Conservation (phyloP, 2,888 invertebrate species). For the Panzeria rudis region DNA sequence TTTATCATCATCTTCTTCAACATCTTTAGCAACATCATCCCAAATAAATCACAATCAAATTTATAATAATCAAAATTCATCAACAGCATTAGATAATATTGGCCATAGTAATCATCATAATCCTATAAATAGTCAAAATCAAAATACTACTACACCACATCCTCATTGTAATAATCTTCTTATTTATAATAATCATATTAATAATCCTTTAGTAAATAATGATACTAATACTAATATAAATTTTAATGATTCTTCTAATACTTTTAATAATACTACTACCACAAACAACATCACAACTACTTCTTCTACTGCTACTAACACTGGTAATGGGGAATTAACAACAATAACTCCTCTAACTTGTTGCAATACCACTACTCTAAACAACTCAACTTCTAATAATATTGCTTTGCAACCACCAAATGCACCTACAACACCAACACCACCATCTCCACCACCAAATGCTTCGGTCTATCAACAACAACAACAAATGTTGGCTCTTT, state of each 20-base stretch:
- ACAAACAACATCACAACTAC: slow-evolving; percentile 53
- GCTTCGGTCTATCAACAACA: slow-evolving; percentile 76
- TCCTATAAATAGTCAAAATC: slow-evolving; percentile 62
- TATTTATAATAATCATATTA: slow-evolving; percentile 66
- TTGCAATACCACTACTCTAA: slow-evolving; percentile 60
- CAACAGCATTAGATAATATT: slow-evolving; percentile 69
- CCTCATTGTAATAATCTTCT: slow-evolving; percentile 58
- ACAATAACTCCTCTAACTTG: slow-evolving; percentile 40
- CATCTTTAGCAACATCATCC: slow-evolving; percentile 64
- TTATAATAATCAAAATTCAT: slow-evolving; percentile 71
- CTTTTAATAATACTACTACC: slow-evolving; percentile 69
- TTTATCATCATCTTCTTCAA: slow-evolving; percentile 69
- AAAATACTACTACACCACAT: slow-evolving; percentile 46
- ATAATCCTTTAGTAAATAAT: slow-evolving; percentile 73
- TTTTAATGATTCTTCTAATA: slow-evolving; percentile 82
- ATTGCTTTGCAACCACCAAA: slow-evolving; percentile 61
- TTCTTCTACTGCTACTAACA: slow-evolving; percentile 64
- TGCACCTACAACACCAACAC: slow-evolving; percentile 43
- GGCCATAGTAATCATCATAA: slow-evolving; percentile 62
- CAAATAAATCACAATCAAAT: slow-evolving; percentile 45
- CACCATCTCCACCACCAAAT: slow-evolving; percentile 27
- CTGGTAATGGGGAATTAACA: slow-evolving; percentile 66
- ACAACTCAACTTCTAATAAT: slow-evolving; percentile 66
- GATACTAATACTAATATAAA: slow-evolving; percentile 81
- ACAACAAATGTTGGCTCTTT: slow-evolving; percentile 76